These are phyloP conservation scores for Heteromyza rotundicornis DNA, from an alignment of 2,888 invertebrate species.

Conservation along the genomic window DNA sequence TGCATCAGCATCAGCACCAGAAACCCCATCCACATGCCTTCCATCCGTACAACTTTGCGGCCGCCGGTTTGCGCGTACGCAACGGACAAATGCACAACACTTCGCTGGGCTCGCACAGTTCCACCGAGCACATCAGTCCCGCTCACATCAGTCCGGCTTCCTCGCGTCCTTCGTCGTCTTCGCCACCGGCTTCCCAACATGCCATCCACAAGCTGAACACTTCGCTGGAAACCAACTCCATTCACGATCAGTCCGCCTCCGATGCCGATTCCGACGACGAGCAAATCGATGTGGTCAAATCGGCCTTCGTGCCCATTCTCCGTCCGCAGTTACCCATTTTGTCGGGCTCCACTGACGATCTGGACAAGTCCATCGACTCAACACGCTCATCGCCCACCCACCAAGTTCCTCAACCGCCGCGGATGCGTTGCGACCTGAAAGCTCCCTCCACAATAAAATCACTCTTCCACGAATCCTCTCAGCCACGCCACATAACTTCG, in stretches of 20 bases:
- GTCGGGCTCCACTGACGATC: slow-evolving; percentile 52
- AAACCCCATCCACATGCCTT: slow-evolving; percentile 62
- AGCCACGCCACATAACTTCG: slow-evolving; percentile 41
- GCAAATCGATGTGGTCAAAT: slow-evolving; percentile 77
- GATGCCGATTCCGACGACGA: slow-evolving; percentile 72
- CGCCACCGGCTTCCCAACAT: slow-evolving; percentile 45
- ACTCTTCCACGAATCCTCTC: slow-evolving; percentile 63
- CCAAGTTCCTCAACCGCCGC: slow-evolving; percentile 66
- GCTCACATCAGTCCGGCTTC: slow-evolving; percentile 60
- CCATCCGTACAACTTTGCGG: slow-evolving; percentile 67
- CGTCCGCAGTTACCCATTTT: slow-evolving; percentile 60
- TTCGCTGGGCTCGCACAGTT: slow-evolving; percentile 41
- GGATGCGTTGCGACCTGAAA: slow-evolving; percentile 66
- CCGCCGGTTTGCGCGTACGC: slow-evolving; percentile 50
- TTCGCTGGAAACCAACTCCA: slow-evolving; percentile 70
- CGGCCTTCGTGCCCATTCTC: slow-evolving; percentile 74
- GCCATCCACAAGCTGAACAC: slow-evolving; percentile 62
- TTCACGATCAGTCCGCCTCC: slow-evolving; percentile 65
- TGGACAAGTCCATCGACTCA: slow-evolving; percentile 55
- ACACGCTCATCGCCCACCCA: slow-evolving; percentile 49
- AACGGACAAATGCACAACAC: slow-evolving; percentile 41
- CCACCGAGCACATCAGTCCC: slow-evolving; percentile 48
- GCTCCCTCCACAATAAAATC: slow-evolving; percentile 67
- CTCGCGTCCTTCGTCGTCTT: slow-evolving; percentile 59
- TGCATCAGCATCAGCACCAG: slow-evolving; percentile 57